Evolutionary conservation across 2,113 vertebrate species (phyloP).

Genomic region (Gambusia affinis): DNA sequence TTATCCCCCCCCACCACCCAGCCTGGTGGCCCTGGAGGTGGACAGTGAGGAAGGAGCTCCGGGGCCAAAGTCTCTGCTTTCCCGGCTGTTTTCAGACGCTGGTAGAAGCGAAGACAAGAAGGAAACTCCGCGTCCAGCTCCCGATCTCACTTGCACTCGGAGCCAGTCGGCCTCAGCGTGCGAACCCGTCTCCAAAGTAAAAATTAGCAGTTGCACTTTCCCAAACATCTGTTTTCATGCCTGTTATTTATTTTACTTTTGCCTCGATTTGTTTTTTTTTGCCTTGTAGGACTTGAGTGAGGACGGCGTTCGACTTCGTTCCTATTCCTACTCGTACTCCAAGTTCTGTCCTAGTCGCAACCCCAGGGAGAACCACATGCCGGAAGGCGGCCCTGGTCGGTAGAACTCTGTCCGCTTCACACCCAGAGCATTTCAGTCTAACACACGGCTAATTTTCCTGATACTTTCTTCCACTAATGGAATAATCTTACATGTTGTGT

Average conservation of each 20-base stretch:
- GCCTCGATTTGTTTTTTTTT: background rate
- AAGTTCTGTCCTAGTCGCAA: conserved; percentile 83
- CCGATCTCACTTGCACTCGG: conserved; percentile 74
- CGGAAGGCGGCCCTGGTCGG: conserved; percentile 84
- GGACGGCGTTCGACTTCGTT: conserved; percentile 87
- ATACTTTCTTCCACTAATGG: conserved; percentile 23
- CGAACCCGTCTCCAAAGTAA: conserved; percentile 82
- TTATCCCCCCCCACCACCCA: conserved; percentile 65
- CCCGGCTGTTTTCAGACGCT: conserved; percentile 54
- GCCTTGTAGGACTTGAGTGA: conserved; percentile 77
- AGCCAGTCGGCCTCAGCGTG: conserved; percentile 77
- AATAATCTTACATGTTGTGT: background rate
- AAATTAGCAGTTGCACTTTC: background rate
- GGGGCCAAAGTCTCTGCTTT: conserved; percentile 31
- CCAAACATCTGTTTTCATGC: background rate
- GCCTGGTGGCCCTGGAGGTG: conserved; percentile 88
- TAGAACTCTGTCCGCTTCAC: background rate
- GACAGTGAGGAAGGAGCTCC: conserved; percentile 81
- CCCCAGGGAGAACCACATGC: conserved; percentile 66
- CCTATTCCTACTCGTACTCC: conserved; percentile 92
- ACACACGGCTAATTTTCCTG: conserved; percentile 27
- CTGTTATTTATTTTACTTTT: background rate
- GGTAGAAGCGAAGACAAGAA: conserved; percentile 72
- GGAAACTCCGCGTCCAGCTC: conserved; percentile 61
- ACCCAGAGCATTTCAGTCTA: background rate